Evolutionary conservation across 1,140 invertebrate species (phyloP).

Genomic region (Hylaeus volcanicus): DNA sequence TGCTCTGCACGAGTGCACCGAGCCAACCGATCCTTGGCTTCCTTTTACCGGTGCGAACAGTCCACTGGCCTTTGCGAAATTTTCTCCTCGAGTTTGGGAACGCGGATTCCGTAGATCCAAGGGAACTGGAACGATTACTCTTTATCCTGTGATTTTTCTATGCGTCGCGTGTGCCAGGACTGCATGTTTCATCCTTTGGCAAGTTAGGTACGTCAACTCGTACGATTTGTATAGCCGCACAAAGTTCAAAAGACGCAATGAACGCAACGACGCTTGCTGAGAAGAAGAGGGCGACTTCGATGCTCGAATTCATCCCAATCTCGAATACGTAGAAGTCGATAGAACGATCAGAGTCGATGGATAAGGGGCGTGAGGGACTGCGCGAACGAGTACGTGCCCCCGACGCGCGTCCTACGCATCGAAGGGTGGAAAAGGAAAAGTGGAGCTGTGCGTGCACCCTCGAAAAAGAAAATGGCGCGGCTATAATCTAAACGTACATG

Average conservation of each 20-base stretch:
- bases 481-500: no score
- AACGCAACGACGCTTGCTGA: no score
- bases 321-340: conserved; percentile 18
- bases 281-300: background rate
- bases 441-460: background rate
- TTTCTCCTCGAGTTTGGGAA: no score
- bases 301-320: background rate
- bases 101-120: no score
- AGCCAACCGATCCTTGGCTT: background rate
- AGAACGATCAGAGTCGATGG: background rate
- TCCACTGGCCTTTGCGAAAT: no score
- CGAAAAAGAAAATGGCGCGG: conserved; percentile 54
- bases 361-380: conserved; percentile 19
- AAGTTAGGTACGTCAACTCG: no score
- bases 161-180: no score
- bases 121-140: no score
- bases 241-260: no score
- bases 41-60: background rate
- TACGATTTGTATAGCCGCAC: no score
- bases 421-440: conserved; percentile 38
- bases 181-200: no score
- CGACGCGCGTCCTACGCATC: background rate
- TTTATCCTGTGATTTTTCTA: no score
- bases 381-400: conserved; percentile 38
- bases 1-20: background rate